These are phyloP conservation scores for Drosophila simulans DNA, from an alignment of 1,140 invertebrate species.

Conservation along the genomic window DNA sequence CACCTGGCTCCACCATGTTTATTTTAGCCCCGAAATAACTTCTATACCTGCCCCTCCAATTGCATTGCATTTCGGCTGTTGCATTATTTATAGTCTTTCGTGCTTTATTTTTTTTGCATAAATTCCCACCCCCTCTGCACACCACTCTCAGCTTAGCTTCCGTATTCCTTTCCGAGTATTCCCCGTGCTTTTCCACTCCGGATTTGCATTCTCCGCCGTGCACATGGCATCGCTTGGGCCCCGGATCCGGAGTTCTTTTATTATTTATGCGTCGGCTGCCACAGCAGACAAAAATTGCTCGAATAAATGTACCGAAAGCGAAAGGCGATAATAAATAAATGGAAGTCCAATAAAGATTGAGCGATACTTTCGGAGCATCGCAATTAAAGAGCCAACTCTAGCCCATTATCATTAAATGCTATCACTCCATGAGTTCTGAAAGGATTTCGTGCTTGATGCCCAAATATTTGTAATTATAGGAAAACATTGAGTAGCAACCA, in stretches of 20 bases:
- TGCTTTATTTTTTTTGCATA: constrained; percentile 63
- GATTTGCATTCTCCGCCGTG: constrained; percentile 28
- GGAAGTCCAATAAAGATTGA: constrained; percentile 40
- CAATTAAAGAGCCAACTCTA: constrained; percentile 24
- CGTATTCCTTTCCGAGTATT: constrained; percentile 5
- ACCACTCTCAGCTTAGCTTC: constrained; percentile 34
- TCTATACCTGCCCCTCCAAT: constrained; percentile 11
- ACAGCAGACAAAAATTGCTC: constrained; percentile 42
- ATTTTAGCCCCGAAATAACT: constrained; percentile 16
- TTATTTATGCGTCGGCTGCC: constrained; percentile 44
- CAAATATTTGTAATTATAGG: neutral
- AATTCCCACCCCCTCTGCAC: constrained; percentile 16
- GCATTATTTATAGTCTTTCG: constrained; percentile 66
- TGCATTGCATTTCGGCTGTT: constrained; percentile 61
- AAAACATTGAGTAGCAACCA: too few relatives aligned
- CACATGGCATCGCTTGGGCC: constrained; percentile 17
- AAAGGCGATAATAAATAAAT: constrained; percentile 53
- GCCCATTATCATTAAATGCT: constrained; percentile 18
- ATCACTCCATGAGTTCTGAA: neutral
- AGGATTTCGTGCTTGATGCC: neutral
- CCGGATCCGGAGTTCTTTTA: constrained; percentile 26
- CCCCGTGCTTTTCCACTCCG: constrained; percentile 4
- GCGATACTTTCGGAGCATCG: constrained; percentile 11
- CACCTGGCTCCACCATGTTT: constrained; percentile 24
- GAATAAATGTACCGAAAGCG: constrained; percentile 53